phyloP scores from a whole-genome alignment of 2,797 vertebrate genomes.

The Poeciliopsis presidionis region DNA sequence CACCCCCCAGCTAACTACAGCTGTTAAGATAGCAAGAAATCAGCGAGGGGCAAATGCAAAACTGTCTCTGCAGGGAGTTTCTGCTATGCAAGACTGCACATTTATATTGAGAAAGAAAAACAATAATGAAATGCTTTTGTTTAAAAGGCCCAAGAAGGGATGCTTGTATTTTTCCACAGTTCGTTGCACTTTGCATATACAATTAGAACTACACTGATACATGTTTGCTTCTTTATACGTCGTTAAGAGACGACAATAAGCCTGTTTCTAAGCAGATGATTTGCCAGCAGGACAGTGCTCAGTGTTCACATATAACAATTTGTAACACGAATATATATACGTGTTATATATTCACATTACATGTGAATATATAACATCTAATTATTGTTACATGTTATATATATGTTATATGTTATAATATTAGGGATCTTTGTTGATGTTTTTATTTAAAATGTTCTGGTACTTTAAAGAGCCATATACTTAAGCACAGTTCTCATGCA shows the following conservation, averaged over 20 bases:
- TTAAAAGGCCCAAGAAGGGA: neutral
- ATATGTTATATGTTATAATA: too few species aligned
- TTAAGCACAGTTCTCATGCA: neutral
- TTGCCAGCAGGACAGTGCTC: neutral
- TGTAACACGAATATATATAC: too few species aligned
- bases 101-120: neutral
- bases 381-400: too few species aligned
- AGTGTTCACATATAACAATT: neutral
- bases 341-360: too few species aligned
- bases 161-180: neutral
- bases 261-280: neutral
- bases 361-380: too few species aligned
- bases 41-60: constrained; percentile 53
- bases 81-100: constrained; percentile 17
- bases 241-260: neutral
- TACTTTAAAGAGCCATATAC: neutral
- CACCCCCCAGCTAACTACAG: constrained; percentile 55
- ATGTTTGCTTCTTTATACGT: neutral
- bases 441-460: neutral
- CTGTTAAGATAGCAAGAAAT: constrained; percentile 60
- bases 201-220: neutral
- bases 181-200: neutral
- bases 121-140: neutral
- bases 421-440: neutral
- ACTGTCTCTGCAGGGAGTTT: constrained; percentile 51